Evolutionary conservation across 1,140 invertebrate genomes (phyloP).

Genomic region (Oppia nitens): DNA sequence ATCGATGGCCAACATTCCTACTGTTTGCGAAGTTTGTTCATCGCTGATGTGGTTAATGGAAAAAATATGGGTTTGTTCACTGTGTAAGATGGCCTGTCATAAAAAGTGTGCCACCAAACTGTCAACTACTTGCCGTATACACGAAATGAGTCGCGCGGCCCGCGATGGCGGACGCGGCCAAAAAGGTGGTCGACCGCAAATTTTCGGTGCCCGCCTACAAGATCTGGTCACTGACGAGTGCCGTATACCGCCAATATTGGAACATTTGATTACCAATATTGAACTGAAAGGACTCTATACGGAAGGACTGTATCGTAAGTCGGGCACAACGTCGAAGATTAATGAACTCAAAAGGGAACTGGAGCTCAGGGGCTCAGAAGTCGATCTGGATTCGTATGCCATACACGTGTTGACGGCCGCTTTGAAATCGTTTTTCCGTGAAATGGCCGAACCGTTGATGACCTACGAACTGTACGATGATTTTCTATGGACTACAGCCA

Average conservation of each 20-base stretch:
- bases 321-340: slow-evolving; percentile 45
- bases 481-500: slow-evolving; percentile 57
- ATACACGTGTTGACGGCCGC: slow-evolving; percentile 79
- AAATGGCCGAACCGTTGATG: slow-evolving; percentile 78
- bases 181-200: slow-evolving; percentile 31
- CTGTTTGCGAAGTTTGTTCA: slow-evolving; percentile 84
- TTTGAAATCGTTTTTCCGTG: slow-evolving; percentile 77
- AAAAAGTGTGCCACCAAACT: slow-evolving; percentile 73
- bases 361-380: slow-evolving; percentile 34
- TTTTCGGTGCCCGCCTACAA: slow-evolving; percentile 58
- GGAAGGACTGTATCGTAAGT: slow-evolving; percentile 83
- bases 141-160: too few species aligned
- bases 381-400: slow-evolving; percentile 38
- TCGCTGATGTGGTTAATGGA: slow-evolving; percentile 90
- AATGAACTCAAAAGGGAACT: slow-evolving; percentile 28
- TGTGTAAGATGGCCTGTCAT: slow-evolving; percentile 81
- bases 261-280: slow-evolving; percentile 68
- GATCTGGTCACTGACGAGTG: slow-evolving; percentile 43
- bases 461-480: slow-evolving; percentile 88
- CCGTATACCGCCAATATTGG: slow-evolving; percentile 60
- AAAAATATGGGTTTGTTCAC: slow-evolving; percentile 61
- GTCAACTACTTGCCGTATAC: slow-evolving; percentile 33
- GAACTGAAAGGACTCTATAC: slow-evolving; percentile 80
- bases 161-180: slow-evolving; percentile 22
- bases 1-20: slow-evolving; percentile 87